These are phyloP conservation scores for Drosophila tropicalis DNA, from an alignment of 1,140 invertebrate species.

Conservation along the genomic window DNA sequence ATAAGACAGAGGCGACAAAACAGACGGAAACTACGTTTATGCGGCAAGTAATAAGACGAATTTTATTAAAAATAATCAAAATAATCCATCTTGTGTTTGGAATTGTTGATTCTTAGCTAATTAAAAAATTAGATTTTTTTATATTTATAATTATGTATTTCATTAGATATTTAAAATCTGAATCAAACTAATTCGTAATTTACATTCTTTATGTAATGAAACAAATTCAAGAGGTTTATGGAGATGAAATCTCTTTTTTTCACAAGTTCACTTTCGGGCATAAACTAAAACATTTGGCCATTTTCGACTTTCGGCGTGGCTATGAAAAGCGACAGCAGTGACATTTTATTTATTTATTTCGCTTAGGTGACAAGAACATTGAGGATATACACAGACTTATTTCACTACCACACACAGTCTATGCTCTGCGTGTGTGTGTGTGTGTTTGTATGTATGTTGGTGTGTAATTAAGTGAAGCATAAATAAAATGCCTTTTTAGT, in stretches of 20 bases:
- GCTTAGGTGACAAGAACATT: constrained; percentile 71
- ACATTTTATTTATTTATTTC: constrained; percentile 76
- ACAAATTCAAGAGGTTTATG: no score
- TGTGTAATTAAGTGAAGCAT: constrained; percentile 79
- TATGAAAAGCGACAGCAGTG: constrained; percentile 42
- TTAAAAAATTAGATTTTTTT: no score
- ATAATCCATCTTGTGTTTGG: no score
- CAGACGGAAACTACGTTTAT: constrained; percentile 51
- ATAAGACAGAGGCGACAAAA: constrained; percentile 44
- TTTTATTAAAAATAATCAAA: constrained; percentile 1
- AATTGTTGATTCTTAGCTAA: no score
- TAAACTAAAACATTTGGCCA: constrained; percentile 24
- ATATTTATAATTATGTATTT: no score
- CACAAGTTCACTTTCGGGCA: background rate
- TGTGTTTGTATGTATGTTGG: constrained; percentile 42
- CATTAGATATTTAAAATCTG: no score
- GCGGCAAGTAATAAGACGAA: constrained; percentile 23
- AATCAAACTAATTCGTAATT: no score
- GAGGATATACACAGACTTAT: constrained; percentile 44
- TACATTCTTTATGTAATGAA: no score
- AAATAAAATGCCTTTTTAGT: constrained; percentile 83
- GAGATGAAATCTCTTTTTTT: background rate
- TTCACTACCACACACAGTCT: constrained; percentile 11
- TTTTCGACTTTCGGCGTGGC: constrained; percentile 20
- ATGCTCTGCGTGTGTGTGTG: constrained; percentile 20